Conservation (phyloP, 2,113 vertebrate genomes). For the Bothrops jararaca region DNA sequence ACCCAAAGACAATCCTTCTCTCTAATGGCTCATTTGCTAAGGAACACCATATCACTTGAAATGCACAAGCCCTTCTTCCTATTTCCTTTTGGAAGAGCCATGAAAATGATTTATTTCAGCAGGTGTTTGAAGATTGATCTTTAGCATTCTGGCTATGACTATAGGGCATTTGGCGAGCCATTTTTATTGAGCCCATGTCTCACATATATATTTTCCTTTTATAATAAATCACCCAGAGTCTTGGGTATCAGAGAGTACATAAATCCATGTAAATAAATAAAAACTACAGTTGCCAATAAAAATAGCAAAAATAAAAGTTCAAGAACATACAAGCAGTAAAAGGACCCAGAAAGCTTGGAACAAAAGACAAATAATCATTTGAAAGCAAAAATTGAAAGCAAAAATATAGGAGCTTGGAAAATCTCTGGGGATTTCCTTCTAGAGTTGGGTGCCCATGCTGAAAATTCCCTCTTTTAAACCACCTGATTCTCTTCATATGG, state of each 20-base stretch:
- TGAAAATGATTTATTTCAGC: neutral
- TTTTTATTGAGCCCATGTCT: neutral
- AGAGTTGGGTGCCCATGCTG: neutral
- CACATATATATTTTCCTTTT: neutral
- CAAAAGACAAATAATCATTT: neutral
- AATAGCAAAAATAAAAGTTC: neutral
- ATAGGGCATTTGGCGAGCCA: neutral
- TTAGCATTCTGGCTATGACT: neutral
- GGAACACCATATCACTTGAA: neutral
- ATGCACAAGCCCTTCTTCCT: neutral
- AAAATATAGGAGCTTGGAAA: neutral
- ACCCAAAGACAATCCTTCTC: neutral
- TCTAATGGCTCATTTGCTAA: neutral
- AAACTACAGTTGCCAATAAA: neutral
- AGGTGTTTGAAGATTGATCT: neutral
- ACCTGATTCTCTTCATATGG: neutral
- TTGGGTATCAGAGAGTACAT: neutral
- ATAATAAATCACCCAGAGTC: neutral
- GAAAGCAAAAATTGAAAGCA: neutral
- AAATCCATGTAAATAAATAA: neutral
- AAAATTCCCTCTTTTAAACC: neutral
- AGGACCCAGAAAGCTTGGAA: neutral
- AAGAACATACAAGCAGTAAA: neutral
- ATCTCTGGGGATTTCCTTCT: neutral
- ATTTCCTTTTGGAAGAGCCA: neutral